Base-by-base conservation (phyloP, 1,140 invertebrate species). In the Tetragonula clypearis region DNA sequence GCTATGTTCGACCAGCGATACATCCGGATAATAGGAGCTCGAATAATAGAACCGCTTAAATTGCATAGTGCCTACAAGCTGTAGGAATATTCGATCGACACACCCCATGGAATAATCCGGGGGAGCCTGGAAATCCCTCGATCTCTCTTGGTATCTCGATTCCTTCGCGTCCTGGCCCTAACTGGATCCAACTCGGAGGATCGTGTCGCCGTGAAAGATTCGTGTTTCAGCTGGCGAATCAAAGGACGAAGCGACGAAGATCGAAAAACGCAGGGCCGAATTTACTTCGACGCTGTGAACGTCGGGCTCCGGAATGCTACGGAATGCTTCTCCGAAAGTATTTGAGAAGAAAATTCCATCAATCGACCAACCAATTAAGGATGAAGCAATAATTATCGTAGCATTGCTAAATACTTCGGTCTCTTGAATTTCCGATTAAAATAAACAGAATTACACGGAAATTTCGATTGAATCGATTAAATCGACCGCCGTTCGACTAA, bases 31-130 rank as follows among this genome's bases (percentile, higher is more conserved):
- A 84, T 69, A 62, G 56, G 21, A 30, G 65, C 35, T 6, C 4
- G 76, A 68, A 84, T 79, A 84, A 84, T 84, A 55, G 82, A 71
- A 30, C 56, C 21, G 26, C 11, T 35, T 60, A 60, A 79, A 71
- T 35, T 19, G 75, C 41, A 23, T 26, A 49, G 41, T 49, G 41
- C 41, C 41, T 49, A 26, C 53, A 77, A 69, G 78, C 82, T n/a
- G 8, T 23, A 58, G 35, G 26, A 62, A 62, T 30, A 23, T 66
- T 26, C 49, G 73, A 84, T 84, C 76, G 55, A 79, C 35, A 35
- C 17, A 30, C 41, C 82, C 68, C 76, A 55, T 26, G 56, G 23
- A 79, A 72, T 84, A 84, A 84, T 79, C 82, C 82, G 2, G 3
- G 21, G 26, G 15, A 55, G 30, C 66, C 56, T 55, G 66, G 41